Evolutionary conservation across 2,797 vertebrate species (phyloP).

Genomic region (Apogon talboti): DNA sequence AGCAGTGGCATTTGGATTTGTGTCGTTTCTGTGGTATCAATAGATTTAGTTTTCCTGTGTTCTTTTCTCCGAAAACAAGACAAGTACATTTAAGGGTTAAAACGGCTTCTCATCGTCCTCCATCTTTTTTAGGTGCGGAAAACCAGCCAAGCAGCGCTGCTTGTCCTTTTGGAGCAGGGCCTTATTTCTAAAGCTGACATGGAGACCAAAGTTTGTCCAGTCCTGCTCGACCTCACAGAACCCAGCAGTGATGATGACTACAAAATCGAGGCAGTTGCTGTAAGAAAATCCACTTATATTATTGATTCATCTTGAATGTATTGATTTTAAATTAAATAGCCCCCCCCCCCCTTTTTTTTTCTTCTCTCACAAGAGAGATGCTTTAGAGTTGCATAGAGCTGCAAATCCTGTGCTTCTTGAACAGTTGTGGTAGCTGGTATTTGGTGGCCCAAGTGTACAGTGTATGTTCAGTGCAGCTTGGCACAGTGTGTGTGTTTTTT

Average conservation of each 20-base stretch:
- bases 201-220: conserved; percentile 91
- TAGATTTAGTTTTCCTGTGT: neutral
- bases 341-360: neutral
- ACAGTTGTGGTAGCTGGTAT: too few species aligned
- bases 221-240: conserved; percentile 89
- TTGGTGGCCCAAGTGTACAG: neutral
- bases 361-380: neutral
- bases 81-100: neutral
- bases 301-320: too few species aligned
- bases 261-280: conserved; percentile 91
- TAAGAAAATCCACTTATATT: conserved; percentile 68
- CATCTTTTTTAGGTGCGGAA: conserved; percentile 87
- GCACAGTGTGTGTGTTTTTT: conserved; percentile 1
- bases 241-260: conserved; percentile 90
- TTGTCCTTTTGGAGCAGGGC: conserved; percentile 91
- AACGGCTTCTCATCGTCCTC: neutral
- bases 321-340: too few species aligned
- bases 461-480: neutral
- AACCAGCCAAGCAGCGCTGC: conserved; percentile 91
- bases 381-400: neutral
- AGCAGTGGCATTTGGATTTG: neutral
- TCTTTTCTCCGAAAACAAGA: neutral
- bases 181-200: conserved; percentile 89
- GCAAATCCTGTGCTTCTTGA: neutral
- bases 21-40: neutral